Evolutionary conservation across 2,888 invertebrate genomes (phyloP), one percentile per base, ranked within the genome.

Genomic region (Nomada fucata): DNA sequence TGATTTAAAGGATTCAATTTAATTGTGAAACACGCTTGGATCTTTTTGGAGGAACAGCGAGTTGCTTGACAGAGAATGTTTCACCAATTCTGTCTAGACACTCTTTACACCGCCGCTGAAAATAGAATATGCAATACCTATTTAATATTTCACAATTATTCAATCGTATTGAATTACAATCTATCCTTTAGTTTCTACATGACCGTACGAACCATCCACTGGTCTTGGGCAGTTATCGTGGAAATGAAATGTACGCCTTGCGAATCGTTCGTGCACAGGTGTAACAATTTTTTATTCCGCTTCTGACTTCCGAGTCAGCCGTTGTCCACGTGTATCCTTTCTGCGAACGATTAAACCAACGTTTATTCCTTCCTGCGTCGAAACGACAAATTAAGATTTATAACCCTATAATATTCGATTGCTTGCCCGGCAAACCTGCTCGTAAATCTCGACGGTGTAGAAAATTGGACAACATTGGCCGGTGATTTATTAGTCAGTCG

Each of bases 401-500:
- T 77, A 69, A 60, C 74, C 55, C 73, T 61, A 65, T 77, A 75
- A 79, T 83, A 85, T 84, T 86, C 86, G 81, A 86, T 82, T 71
- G 81, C 73, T 68, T 44, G 61, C 50, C 50, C 59, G 68, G 75
- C 79, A 61, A 64, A 69, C 50, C 63, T n/a, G 75, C 13, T 69
- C 83, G 71, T 86, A 86, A 86, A 86, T 86, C 82, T 79, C 59
- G 61, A 29, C 68, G 61, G 82, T 69, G 68, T 72, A 70, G 82
- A 79, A 86, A 82, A 86, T 77, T 67, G 84, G 74, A 74, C 72
- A 86, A 86, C 86, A 84, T 81, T 77, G 83, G 76, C 29, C 71
- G 59, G 78, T 83, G 86, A 86, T 86, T 86, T 86, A 82, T 86
- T 82, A 86, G 82, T 73, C 76, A 52, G 79, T 63, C 76, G 82